phyloP scores from a whole-genome alignment of 2,888 invertebrate species.

The Hoplodrina ambigua region DNA sequence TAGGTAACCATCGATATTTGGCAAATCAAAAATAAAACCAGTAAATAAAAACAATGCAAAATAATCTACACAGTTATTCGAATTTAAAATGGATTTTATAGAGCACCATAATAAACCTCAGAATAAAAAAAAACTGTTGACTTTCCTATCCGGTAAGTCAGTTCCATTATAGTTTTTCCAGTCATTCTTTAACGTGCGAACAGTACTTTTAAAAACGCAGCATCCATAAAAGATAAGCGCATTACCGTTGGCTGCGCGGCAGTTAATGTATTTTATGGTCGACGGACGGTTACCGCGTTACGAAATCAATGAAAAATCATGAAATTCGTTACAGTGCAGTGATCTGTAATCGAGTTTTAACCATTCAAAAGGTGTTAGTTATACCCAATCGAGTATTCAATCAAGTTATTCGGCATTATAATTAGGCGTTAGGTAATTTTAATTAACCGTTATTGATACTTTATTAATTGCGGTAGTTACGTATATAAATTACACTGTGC shows the following conservation, averaged over 20 bases:
- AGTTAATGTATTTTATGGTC: conserved; percentile 25
- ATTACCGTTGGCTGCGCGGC: conserved; percentile 4
- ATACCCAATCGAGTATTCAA: conserved; percentile 22
- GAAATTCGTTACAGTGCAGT: conserved; percentile 30
- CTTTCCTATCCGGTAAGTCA: not conserved
- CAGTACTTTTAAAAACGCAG: conserved; percentile 6
- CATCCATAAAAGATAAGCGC: conserved; percentile 11
- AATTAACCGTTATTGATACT: conserved; percentile 55
- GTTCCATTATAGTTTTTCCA: conserved; percentile 14
- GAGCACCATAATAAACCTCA: not conserved
- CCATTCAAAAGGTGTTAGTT: conserved; percentile 14
- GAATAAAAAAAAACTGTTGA: not conserved
- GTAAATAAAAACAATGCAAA: no score
- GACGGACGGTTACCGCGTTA: conserved; percentile 24
- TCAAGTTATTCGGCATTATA: conserved; percentile 38
- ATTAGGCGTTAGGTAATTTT: conserved; percentile 49
- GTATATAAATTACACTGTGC: conserved; percentile 34
- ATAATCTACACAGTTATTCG: not conserved
- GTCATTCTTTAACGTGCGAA: not conserved
- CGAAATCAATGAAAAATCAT: conserved; percentile 43
- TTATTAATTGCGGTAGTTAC: conserved; percentile 46
- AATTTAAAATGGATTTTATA: not conserved
- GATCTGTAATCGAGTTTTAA: conserved; percentile 18
- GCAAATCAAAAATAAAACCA: no score
- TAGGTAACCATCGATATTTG: no score